Percentiles rank a stretch among this genome's conserved stretches.
These are phyloP conservation scores for Drosophila insularis DNA, from an alignment of 1,140 invertebrate genomes.

Conservation along the genomic window DNA sequence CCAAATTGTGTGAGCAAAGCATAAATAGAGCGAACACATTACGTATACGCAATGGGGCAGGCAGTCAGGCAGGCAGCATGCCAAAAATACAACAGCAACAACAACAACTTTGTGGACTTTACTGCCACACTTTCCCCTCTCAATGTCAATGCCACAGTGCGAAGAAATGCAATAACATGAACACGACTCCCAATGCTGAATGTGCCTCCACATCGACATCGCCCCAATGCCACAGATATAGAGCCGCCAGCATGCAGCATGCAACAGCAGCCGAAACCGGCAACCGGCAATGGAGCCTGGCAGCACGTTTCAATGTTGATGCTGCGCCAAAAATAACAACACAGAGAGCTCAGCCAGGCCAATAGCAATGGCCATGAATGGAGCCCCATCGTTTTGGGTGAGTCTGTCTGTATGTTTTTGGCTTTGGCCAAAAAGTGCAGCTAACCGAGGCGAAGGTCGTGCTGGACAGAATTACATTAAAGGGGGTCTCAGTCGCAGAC, in stretches of 20 bases:
- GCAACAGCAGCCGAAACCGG: conserved; percentile 30
- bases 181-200: conserved; percentile 35
- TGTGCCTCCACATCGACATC: conserved; percentile 26
- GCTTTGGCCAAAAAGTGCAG: conserved; percentile 67
- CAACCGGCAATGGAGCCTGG: conserved; percentile 34
- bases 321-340: conserved; percentile 74
- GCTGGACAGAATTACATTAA: conserved; percentile 63
- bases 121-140: conserved; percentile 66
- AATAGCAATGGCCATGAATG: conserved; percentile 46
- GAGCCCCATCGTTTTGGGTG: conserved; percentile 14
- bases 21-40: conserved; percentile 48
- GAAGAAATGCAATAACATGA: conserved; percentile 50
- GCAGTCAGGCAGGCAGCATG: conserved; percentile 22
- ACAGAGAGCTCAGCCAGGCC: conserved; percentile 27
- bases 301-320: conserved; percentile 59
- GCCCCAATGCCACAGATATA: conserved; percentile 74
- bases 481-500: conserved; percentile 36
- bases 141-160: conserved; percentile 72
- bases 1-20: conserved; percentile 23
- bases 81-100: conserved; percentile 66
- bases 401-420: conserved; percentile 49
- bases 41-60: conserved; percentile 68
- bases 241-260: conserved; percentile 24
- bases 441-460: conserved; percentile 58
- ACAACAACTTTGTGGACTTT: conserved; percentile 18